These are phyloP conservation scores for Axis porcinus DNA, from an alignment of 2,113 vertebrate species.

Conservation along the genomic window DNA sequence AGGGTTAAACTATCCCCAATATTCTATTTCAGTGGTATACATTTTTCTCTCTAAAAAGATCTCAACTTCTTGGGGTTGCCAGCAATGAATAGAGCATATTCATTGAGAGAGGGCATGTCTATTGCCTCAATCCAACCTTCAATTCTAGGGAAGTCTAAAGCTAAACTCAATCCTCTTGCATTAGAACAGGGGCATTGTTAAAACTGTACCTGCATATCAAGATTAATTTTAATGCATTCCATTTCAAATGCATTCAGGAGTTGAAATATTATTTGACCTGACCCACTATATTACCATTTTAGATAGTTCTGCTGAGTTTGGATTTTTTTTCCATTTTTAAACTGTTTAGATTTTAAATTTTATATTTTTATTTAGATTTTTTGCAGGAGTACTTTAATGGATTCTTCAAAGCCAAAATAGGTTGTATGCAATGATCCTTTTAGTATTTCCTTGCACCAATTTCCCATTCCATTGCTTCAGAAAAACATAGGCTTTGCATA, in stretches of 20 bases:
- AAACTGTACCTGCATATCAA: not conserved
- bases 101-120: rapidly evolving
- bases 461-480: conserved; percentile 57
- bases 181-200: not conserved
- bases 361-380: conserved; percentile 12
- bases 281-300: not conserved
- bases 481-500: conserved; percentile 43
- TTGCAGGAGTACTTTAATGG: not conserved
- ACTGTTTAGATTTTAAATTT: not conserved
- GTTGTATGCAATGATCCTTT: conserved; percentile 35
- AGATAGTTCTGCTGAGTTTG: not conserved
- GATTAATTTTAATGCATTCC: not conserved
- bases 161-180: not conserved
- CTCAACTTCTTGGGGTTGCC: not conserved
- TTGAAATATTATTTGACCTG: not conserved
- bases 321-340: not conserved
- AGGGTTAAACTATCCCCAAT: not conserved
- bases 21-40: not conserved
- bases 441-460: conserved; percentile 25
- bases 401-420: conserved; percentile 19
- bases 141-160: not conserved
- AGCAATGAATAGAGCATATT: not conserved
- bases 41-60: not conserved
- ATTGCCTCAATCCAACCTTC: rapidly evolving
- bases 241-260: not conserved